Conservation (phyloP, 2,113 vertebrate genomes). For the Channa maculata region DNA sequence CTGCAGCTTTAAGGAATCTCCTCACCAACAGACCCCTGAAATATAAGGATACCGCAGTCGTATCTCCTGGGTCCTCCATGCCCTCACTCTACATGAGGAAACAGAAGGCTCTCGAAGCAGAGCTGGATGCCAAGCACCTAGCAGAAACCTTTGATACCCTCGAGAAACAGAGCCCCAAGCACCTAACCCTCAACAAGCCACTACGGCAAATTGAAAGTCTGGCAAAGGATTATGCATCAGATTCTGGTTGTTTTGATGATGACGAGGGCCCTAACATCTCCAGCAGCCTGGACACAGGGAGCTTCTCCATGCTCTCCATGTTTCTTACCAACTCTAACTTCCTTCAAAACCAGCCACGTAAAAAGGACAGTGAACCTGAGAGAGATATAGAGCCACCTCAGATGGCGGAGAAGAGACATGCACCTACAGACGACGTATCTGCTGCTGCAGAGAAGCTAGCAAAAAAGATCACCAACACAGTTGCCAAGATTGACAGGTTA, state of each 20-base stretch:
- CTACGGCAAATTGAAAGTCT: conserved; percentile 91
- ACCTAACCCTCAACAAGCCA: conserved; percentile 86
- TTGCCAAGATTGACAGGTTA: conserved; percentile 94
- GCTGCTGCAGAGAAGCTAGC: conserved; percentile 89
- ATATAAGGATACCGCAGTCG: conserved; percentile 89
- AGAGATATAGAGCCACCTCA: conserved; percentile 78
- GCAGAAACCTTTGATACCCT: conserved; percentile 92
- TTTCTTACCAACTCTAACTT: conserved; percentile 92
- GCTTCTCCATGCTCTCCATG: conserved; percentile 90
- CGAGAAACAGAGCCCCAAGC: conserved; percentile 90
- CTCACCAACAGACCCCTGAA: conserved; percentile 93
- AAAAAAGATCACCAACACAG: conserved; percentile 92
- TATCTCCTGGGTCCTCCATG: conserved; percentile 93
- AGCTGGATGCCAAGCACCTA: conserved; percentile 93
- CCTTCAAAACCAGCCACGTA: conserved; percentile 89
- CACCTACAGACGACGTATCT: conserved; percentile 81
- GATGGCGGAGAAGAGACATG: conserved; percentile 78
- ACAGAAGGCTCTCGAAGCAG: conserved; percentile 95
- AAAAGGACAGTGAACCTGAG: conserved; percentile 86
- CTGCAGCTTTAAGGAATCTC: conserved; percentile 94
- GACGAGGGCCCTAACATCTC: conserved; percentile 93
- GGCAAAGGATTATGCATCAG: conserved; percentile 95
- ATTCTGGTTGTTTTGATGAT: conserved; percentile 96
- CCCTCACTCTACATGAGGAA: conserved; percentile 97
- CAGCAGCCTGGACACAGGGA: conserved; percentile 85